Conservation (phyloP, 2,113 vertebrate genomes). For the Galemys pyrenaicus region DNA sequence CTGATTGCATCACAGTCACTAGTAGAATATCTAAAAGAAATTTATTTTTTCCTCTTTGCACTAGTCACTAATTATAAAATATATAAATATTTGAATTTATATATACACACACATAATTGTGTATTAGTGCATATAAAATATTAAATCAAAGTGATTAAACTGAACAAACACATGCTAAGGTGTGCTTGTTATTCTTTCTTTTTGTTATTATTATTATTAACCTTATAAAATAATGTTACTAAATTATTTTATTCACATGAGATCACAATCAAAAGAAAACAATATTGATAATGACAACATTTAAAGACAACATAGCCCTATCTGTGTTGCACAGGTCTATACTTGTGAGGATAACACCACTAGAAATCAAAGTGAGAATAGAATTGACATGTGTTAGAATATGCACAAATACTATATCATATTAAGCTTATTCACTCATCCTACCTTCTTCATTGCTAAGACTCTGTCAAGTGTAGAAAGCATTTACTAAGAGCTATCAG, state of each 20-base stretch:
- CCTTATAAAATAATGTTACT: not conserved
- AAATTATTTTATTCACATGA: slow-evolving; percentile 18
- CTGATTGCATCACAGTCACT: not conserved
- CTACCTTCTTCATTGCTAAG: not conserved
- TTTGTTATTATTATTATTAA: not conserved
- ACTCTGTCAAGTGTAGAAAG: not conserved
- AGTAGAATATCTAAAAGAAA: not conserved
- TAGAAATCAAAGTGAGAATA: not conserved
- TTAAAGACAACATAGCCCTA: not conserved
- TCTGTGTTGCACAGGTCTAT: not conserved
- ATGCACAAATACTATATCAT: not conserved
- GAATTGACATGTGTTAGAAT: not conserved
- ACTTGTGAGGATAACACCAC: not conserved
- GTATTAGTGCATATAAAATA: no score
- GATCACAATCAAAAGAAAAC: not conserved
- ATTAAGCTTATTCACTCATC: not conserved
- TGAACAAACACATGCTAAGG: not conserved
- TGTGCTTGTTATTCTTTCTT: not conserved
- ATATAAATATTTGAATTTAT: not conserved
- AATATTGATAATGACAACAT: not conserved
- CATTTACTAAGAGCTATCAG: not conserved
- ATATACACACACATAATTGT: no score
- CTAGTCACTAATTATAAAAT: not conserved
- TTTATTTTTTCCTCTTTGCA: not conserved
- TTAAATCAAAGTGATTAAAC: not conserved